Conservation (phyloP, 2,888 invertebrate genomes). For the Patella ulyssiponensis region DNA sequence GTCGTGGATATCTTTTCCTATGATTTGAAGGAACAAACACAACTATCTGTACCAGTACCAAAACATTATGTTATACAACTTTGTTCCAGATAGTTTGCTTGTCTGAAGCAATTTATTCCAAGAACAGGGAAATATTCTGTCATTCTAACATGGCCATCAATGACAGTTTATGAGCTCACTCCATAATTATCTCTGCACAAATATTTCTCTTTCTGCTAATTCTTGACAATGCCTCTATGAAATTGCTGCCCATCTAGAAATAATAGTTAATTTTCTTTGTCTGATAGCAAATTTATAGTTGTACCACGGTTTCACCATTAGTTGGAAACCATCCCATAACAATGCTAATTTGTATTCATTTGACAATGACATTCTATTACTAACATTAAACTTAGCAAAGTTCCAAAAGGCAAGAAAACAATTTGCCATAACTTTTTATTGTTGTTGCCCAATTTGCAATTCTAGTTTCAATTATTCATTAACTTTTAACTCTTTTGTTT, state of each 20-base stretch:
- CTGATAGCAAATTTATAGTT: slow-evolving; percentile 5
- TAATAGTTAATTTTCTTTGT: slow-evolving; percentile 7
- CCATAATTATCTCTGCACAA: slow-evolving; percentile 5
- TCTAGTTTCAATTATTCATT: slow-evolving; percentile 7
- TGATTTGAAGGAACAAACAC: too few relatives aligned
- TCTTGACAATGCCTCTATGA: not conserved
- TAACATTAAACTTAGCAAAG: not conserved
- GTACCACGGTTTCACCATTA: not conserved
- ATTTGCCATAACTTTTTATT: slow-evolving; percentile 9
- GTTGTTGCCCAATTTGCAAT: not conserved
- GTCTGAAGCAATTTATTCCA: too few relatives aligned
- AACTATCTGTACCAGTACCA: too few relatives aligned
- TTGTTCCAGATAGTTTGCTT: too few relatives aligned
- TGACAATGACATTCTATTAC: slow-evolving; percentile 8
- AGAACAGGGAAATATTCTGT: too few relatives aligned
- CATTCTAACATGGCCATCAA: not conserved
- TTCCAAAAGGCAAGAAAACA: not conserved
- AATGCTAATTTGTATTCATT: slow-evolving; percentile 3
- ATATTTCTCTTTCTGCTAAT: slow-evolving; percentile 8
- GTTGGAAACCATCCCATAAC: not conserved
- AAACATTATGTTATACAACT: too few relatives aligned
- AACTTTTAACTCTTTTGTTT: not conserved
- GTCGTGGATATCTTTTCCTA: too few relatives aligned
- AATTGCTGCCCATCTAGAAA: not conserved
- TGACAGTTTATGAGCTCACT: slow-evolving; percentile 6